These are phyloP conservation scores for Agrilus planipennis DNA, from an alignment of 1,140 invertebrate species.

Conservation along the genomic window DNA sequence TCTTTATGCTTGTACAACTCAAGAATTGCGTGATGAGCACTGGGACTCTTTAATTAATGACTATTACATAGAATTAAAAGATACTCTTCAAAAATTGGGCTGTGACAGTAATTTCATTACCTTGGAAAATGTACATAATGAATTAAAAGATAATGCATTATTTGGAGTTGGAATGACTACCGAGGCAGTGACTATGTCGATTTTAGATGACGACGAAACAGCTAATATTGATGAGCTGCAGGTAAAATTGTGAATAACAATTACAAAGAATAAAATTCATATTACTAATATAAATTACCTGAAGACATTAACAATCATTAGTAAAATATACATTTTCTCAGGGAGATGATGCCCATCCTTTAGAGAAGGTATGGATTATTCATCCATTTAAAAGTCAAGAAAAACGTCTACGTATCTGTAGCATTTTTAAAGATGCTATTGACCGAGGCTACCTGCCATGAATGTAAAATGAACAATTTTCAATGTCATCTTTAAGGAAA, in stretches of 20 bases:
- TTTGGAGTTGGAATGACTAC: slow-evolving; percentile 22
- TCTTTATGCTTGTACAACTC: slow-evolving; percentile 38
- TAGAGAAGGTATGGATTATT: slow-evolving; percentile 23
- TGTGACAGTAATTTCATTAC: slow-evolving; percentile 16
- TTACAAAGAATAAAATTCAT: slow-evolving; percentile 1
- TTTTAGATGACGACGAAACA: slow-evolving; percentile 24
- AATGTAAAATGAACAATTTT: too few relatives aligned
- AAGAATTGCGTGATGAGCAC: slow-evolving; percentile 32
- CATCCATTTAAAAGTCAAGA: slow-evolving; percentile 15
- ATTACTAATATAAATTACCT: slow-evolving; percentile 4
- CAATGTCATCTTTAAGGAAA: too few relatives aligned
- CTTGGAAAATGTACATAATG: slow-evolving; percentile 12
- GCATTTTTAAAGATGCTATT: slow-evolving; percentile 19
- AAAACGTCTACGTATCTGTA: slow-evolving; percentile 17
- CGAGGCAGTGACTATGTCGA: slow-evolving; percentile 21
- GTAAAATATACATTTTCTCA: slow-evolving; percentile 12
- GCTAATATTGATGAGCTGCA: slow-evolving; percentile 20
- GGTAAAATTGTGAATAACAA: slow-evolving; percentile 7
- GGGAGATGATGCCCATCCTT: slow-evolving; percentile 20
- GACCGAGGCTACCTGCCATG: slow-evolving; percentile 16
- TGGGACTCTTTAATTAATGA: slow-evolving; percentile 34
- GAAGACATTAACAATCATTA: slow-evolving; percentile 4
- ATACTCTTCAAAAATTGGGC: slow-evolving; percentile 22
- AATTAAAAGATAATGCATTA: slow-evolving; percentile 13
- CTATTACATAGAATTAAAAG: slow-evolving; percentile 36